Conservation (phyloP, 2,888 invertebrate species). For the Eucera pruinosa region DNA sequence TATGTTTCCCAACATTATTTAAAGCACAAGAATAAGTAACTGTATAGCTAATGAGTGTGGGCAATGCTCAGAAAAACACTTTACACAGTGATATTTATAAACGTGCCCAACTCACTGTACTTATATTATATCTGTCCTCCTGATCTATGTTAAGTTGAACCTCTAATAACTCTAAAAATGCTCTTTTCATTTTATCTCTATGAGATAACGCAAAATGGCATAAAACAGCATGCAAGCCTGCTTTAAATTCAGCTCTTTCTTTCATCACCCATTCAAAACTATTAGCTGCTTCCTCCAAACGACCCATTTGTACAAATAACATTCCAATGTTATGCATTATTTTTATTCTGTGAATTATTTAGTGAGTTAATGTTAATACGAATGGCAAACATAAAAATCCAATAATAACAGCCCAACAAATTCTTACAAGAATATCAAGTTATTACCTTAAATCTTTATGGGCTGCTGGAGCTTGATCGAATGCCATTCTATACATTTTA, state of each 20-base stretch:
- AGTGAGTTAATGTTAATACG: conserved; percentile 59
- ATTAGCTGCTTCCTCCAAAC: conserved; percentile 97
- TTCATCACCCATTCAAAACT: conserved; percentile 99
- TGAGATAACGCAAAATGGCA: conserved; percentile 96
- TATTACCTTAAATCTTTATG: conserved; percentile 95
- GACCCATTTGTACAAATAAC: conserved; percentile 97
- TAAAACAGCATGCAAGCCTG: conserved; percentile 94
- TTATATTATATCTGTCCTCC: conserved; percentile 87
- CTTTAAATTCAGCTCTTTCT: conserved; percentile 94
- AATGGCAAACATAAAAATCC: neutral
- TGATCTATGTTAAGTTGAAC: conserved; percentile 94
- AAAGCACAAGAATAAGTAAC: conserved; percentile 20
- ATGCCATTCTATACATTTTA: conserved; percentile 99
- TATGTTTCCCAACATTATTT: conserved; percentile 18
- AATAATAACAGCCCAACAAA: neutral
- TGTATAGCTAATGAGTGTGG: conserved; percentile 32
- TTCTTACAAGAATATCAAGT: conserved; percentile 2
- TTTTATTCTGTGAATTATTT: conserved; percentile 89
- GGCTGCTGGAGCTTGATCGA: conserved; percentile 97
- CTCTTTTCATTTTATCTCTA: conserved; percentile 95
- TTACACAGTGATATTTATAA: conserved; percentile 33
- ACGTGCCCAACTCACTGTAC: conserved; percentile 75
- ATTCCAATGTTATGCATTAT: conserved; percentile 99
- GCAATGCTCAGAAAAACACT: conserved; percentile 20
- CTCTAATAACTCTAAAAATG: conserved; percentile 95